Evolutionary conservation across 2,113 vertebrate species (phyloP).

Genomic region (Trichechus manatus): DNA sequence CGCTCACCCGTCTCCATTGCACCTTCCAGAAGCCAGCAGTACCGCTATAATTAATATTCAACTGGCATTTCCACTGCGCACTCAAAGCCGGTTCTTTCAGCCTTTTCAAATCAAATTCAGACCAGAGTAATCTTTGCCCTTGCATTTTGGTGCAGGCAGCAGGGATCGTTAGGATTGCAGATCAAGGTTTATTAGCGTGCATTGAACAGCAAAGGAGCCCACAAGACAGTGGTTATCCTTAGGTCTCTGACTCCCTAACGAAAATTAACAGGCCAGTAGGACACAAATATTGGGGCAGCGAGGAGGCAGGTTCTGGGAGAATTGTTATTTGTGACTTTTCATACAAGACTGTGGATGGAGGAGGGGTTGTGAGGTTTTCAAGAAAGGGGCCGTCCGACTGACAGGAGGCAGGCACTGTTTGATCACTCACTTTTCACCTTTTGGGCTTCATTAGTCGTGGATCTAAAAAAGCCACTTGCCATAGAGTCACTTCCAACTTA

Average conservation of each 20-base stretch:
- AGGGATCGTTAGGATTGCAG: not conserved
- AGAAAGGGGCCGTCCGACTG: not conserved
- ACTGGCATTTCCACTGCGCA: constrained; percentile 61
- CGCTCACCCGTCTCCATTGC: fast-evolving
- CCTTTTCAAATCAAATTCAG: constrained; percentile 78
- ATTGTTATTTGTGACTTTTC: not conserved
- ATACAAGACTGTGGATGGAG: not conserved
- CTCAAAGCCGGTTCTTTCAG: constrained; percentile 63
- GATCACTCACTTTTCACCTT: not conserved
- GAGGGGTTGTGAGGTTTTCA: not conserved
- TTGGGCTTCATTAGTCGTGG: not conserved
- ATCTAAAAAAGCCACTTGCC: not conserved
- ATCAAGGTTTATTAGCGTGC: constrained; percentile 65
- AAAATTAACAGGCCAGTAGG: constrained; percentile 61
- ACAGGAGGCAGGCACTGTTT: not conserved
- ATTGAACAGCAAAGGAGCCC: constrained; percentile 33
- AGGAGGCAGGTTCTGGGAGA: not conserved
- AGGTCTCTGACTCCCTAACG: constrained; percentile 45
- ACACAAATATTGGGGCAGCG: not conserved
- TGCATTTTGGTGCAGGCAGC: not conserved
- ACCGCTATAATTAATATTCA: constrained; percentile 69
- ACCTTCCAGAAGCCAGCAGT: not conserved
- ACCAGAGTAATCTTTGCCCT: constrained; percentile 69
- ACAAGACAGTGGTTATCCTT: not conserved
- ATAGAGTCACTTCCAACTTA: not conserved